Conservation (phyloP, 1,140 invertebrate species). For the Parapsyche elsis region DNA sequence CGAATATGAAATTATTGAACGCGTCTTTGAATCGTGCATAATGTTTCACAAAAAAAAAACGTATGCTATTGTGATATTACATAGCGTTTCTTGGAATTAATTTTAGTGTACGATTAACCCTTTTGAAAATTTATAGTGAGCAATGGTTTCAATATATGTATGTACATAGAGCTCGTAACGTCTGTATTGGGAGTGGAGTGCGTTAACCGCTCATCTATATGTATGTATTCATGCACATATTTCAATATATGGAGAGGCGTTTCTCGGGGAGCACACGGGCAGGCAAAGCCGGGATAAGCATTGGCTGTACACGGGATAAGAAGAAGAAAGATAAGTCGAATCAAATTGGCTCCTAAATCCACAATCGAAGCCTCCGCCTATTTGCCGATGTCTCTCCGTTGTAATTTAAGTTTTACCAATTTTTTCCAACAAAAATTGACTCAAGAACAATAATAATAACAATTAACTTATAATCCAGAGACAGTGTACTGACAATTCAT, state of each 20-base stretch:
- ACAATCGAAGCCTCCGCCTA: conserved; percentile 45
- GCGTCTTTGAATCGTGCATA: too few relatives aligned
- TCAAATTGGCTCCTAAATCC: conserved; percentile 52
- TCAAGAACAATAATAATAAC: background rate
- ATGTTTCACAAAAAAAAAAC: too few relatives aligned
- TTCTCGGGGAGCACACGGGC: background rate
- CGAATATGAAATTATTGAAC: too few relatives aligned
- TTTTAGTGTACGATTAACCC: too few relatives aligned
- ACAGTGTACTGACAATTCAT: too few relatives aligned
- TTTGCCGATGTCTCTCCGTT: conserved; percentile 38
- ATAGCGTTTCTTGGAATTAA: too few relatives aligned
- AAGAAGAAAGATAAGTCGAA: conserved; percentile 49
- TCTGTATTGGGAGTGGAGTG: background rate
- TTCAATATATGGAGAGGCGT: conserved; percentile 22
- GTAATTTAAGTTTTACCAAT: conserved; percentile 12
- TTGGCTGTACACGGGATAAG: conserved; percentile 45
- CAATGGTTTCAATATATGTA: too few relatives aligned
- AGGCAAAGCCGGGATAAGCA: conserved; percentile 39
- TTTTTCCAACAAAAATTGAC: background rate
- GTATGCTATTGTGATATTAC: too few relatives aligned
- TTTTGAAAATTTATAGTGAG: too few relatives aligned
- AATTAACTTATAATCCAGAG: too few relatives aligned
- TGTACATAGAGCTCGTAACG: background rate
- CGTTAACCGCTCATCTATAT: background rate
- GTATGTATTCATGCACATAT: conserved; percentile 12